Evolutionary conservation across 92 coral and sea anemone genomes (phyloP).

Genomic region (Porites cylindrica): DNA sequence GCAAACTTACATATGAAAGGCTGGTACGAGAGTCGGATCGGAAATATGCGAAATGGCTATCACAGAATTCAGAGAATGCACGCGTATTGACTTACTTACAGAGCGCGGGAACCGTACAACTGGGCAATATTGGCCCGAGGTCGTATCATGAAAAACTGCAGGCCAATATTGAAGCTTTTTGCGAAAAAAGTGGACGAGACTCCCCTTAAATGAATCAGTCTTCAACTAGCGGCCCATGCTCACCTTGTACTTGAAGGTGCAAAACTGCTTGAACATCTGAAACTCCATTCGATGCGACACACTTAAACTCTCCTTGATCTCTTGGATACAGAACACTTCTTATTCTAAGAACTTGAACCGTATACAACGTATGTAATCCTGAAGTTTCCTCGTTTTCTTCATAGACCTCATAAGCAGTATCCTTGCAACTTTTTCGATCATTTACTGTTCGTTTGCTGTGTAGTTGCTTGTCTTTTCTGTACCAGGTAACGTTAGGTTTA

Average conservation of each 20-base stretch:
- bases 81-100: too few relatives aligned
- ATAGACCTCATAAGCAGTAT: constrained; percentile 19
- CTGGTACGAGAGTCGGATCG: too few relatives aligned
- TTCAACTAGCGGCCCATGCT: neutral
- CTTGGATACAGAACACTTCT: constrained; percentile 40
- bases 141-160: too few relatives aligned
- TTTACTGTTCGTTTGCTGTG: neutral
- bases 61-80: too few relatives aligned
- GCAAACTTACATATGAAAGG: too few relatives aligned
- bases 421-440: neutral
- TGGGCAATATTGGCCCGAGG: too few relatives aligned
- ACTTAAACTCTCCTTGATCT: constrained; percentile 39
- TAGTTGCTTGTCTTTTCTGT: constrained; percentile 12
- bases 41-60: too few relatives aligned
- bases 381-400: neutral
- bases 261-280: neutral
- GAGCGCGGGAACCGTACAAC: too few relatives aligned
- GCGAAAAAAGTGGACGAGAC: too few relatives aligned
- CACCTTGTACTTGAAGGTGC: constrained; percentile 35
- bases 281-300: constrained; percentile 36
- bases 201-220: too few relatives aligned
- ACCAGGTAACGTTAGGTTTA: constrained; percentile 31
- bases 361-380: neutral
- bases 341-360: neutral
- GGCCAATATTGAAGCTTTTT: too few relatives aligned